Percentiles rank a stretch among this genome's conserved stretches.
These are phyloP conservation scores for Coendou prehensilis DNA, from an alignment of 2,797 vertebrate species.

Conservation along the genomic window DNA sequence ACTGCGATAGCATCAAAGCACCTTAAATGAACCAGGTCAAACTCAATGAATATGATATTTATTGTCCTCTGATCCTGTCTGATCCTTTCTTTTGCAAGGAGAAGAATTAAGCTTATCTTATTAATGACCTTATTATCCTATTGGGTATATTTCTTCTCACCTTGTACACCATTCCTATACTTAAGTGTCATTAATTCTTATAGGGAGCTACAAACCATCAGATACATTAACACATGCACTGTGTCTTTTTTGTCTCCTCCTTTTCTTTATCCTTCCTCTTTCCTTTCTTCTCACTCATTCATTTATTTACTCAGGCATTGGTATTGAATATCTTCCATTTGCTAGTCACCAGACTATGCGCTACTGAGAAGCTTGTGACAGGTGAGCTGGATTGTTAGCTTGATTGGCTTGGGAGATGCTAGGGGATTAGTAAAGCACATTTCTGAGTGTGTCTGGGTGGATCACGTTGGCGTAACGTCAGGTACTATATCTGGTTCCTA, in stretches of 20 bases:
- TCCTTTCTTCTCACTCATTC: background rate
- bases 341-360: background rate
- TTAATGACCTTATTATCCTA: background rate
- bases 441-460: background rate
- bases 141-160: background rate
- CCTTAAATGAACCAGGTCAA: background rate
- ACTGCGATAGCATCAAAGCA: background rate
- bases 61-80: background rate
- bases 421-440: background rate
- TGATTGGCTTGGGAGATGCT: background rate
- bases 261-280: background rate
- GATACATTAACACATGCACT: background rate
- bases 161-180: background rate
- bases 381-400: background rate
- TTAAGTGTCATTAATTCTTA: background rate
- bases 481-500: background rate
- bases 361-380: background rate
- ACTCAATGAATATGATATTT: background rate
- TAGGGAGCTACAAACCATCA: background rate
- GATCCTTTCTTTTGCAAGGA: background rate
- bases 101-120: background rate
- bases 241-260: background rate
- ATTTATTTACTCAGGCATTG: background rate
- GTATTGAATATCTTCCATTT: background rate
- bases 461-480: background rate